Base-by-base conservation (phyloP, 2,113 vertebrate species). In the Rostratula benghalensis region DNA sequence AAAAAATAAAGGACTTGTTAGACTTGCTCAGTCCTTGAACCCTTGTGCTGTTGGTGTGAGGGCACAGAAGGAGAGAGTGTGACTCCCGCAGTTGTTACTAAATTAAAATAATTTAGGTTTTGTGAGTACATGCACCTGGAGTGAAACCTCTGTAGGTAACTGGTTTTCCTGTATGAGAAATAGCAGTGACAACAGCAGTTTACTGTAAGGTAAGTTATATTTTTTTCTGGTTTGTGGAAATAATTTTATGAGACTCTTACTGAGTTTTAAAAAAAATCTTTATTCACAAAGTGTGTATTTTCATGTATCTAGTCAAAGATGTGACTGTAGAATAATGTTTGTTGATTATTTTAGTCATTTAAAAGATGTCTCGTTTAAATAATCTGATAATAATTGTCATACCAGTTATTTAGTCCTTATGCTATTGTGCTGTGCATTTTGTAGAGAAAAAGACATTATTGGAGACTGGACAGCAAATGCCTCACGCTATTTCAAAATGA, bases 371-470 rank as follows among this genome's bases (percentile, higher is more conserved):
- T 43, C 2, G 59, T 43, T 81, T 78, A 95, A 89, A 43, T 74
- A 54, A 74, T 63, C 0, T 1, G 18, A 31, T 63, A 71, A 45
- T 3, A 41, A 67, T 78, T 61, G 24, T 23, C 9, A 4, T 50
- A 5, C 9, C 5, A 73, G 21, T 76, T 13, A 15, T 79, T 90
- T 90, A 33, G 94, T 93, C 43, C 39, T 86, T 64, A 85, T 5
- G 3, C 81, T 90, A 93, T 75, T 83, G 33, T 97, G 11, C 31
- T 93, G 7, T 95, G 35, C 89, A 18, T 98, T 94, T 97, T 97
- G 83, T 98, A 99, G 99, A 98, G 99, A 97, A 99, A 99, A 97
- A 98, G 99, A 95, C 99, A 99, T 98, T 99, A 99, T 94, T 99
- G 99, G 99, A 99, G 99, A 93, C 98, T 99, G 96, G 99, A 99